Evolutionary conservation across 2,113 vertebrate species (phyloP).

Genomic region (Cyprinodon variegatus): DNA sequence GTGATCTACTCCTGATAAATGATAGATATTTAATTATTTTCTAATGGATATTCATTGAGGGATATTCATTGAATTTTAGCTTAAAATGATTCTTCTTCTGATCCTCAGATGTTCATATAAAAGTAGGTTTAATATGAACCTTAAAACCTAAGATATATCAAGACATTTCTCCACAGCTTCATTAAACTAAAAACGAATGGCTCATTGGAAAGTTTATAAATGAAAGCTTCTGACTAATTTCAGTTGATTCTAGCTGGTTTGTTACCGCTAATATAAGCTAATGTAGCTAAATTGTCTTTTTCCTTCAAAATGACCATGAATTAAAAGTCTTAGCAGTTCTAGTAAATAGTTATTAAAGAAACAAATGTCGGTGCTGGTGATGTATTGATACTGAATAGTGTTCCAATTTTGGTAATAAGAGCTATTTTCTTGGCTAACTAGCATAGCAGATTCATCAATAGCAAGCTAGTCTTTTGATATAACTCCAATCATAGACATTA

Average conservation of each 20-base stretch:
- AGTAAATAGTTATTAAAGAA: background rate
- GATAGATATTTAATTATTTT: background rate
- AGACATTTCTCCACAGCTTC: background rate
- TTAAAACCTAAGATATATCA: no score
- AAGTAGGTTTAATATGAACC: background rate
- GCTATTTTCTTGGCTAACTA: background rate
- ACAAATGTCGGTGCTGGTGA: background rate
- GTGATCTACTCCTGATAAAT: background rate
- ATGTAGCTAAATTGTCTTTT: no score
- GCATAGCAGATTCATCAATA: background rate
- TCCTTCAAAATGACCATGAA: background rate
- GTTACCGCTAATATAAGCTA: no score
- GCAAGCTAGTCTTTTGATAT: background rate
- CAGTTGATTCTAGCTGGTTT: no score
- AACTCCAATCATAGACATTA: background rate
- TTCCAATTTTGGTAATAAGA: background rate
- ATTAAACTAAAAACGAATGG: background rate
- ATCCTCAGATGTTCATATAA: background rate
- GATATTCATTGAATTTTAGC: background rate
- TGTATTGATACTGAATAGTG: no score
- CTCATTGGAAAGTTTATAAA: no score
- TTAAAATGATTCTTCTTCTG: background rate
- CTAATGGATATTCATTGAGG: no score
- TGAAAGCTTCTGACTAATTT: no score
- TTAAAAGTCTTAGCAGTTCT: background rate